phyloP scores from a whole-genome alignment of 2,797 vertebrate species.

The Melanogrammus aeglefinus region DNA sequence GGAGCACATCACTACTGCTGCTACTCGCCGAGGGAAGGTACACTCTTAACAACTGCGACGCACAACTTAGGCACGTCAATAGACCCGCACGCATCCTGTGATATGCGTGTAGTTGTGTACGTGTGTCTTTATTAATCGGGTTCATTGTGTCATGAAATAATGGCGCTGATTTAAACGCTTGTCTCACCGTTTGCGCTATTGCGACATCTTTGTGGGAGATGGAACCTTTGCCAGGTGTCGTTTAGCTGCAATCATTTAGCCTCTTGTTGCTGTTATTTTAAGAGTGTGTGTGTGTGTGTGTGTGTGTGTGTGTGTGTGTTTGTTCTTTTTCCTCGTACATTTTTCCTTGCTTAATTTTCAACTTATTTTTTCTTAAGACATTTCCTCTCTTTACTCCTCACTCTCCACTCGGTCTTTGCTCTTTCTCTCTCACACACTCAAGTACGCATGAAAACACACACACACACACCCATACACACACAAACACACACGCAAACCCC shows the following conservation, averaged over 20 bases:
- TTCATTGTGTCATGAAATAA: background rate
- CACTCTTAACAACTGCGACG: too few relatives aligned
- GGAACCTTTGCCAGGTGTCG: background rate
- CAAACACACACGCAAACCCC: too few relatives aligned
- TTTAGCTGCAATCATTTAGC: constrained; percentile 1
- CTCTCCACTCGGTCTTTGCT: background rate
- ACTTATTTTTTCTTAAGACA: background rate
- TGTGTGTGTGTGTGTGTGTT: background rate
- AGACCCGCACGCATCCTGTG: too few relatives aligned
- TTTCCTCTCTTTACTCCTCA: background rate
- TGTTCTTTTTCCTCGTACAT: background rate
- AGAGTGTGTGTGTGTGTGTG: background rate
- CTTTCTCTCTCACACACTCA: background rate
- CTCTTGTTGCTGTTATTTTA: background rate
- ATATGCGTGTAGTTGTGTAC: background rate
- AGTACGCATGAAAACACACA: too few relatives aligned
- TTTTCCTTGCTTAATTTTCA: background rate
- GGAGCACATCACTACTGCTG: too few relatives aligned
- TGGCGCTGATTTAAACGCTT: background rate
- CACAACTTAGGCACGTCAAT: too few relatives aligned
- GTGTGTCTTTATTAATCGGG: background rate
- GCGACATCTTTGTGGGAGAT: too few relatives aligned
- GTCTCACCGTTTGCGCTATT: background rate
- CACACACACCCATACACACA: too few relatives aligned
- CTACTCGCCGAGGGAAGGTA: too few relatives aligned